Base-by-base conservation (phyloP, 1,140 invertebrate genomes). In the Drosophila sulfurigaster region DNA sequence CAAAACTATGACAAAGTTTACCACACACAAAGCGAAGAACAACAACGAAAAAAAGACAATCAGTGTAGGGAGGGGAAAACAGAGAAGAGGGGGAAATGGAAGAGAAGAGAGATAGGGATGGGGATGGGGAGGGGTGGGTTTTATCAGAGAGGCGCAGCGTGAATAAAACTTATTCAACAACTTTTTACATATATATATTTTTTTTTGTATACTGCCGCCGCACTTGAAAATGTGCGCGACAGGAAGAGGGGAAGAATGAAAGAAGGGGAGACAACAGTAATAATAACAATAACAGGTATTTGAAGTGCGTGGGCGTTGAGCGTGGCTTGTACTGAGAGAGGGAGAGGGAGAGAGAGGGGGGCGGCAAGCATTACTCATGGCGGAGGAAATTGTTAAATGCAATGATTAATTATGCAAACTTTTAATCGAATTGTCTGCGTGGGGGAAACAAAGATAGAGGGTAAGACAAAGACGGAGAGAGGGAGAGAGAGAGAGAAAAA, bases 341-440 rank as follows among this genome's bases (percentile, higher is more conserved):
- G 3, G 10, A 11, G 20, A 7, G 35, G 13, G 7, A 2, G 57
- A 0, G 10, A 20, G 0, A 5, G 16, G 52, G 13, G 28, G 8
- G 11, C 7, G 20, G 28, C 10, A 49, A 51, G 13, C 16, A 59
- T 66, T 66, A 66, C 59, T 63, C 59, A 71, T 38, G 38, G 15
- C 11, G 30, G 25, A 63, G 60, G 65, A 88, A 87, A 70, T 82
- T 88, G 75, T 78, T 86, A 66, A 86, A 81, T 82, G 79, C 76
- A 80, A 68, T 88, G 73, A 87, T 80, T 88, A 87, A 87, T 87
- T 87, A 87, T 83, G 66, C 76, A 77, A 87, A 79, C 57, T 88
- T 74, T 82, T 78, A 87, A 88, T 65, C 83, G 79, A 75, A 79
- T 71, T 45, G 30, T 43, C 5, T 8, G 32, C n/a, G n/a, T 52